phyloP scores from a whole-genome alignment of 1,140 invertebrate species.

The Archegozetes longisetosus region DNA sequence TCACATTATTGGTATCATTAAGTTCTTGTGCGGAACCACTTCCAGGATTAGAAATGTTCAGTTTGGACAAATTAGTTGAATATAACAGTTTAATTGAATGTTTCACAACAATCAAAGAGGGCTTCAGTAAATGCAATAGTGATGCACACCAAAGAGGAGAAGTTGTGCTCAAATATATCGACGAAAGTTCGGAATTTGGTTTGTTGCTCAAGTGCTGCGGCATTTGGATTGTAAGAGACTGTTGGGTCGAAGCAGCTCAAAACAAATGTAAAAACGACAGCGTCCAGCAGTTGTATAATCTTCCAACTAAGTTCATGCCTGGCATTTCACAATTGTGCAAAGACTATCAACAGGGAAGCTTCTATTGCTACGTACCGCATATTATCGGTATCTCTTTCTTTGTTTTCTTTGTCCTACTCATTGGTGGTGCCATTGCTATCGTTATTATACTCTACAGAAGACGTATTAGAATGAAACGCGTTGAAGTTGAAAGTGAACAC shows the following conservation, averaged over 20 bases:
- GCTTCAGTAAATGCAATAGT: background rate
- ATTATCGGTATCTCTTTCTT: background rate
- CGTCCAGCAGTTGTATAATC: background rate
- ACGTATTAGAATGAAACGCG: background rate
- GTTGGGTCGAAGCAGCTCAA: background rate
- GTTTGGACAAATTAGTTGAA: background rate
- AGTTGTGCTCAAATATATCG: background rate
- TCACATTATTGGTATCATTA: too few species aligned
- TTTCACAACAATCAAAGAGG: background rate
- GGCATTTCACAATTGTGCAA: background rate
- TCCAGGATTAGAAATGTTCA: too few species aligned
- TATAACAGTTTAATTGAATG: conserved; percentile 4
- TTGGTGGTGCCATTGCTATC: background rate
- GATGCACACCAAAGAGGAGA: conserved; percentile 4
- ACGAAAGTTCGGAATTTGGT: conserved; percentile 2
- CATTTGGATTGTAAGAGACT: conserved; percentile 7
- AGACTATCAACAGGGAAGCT: background rate
- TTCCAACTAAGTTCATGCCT: conserved; percentile 2
- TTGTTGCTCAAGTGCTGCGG: conserved; percentile 6
- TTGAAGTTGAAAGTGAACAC: background rate
- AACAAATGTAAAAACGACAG: background rate
- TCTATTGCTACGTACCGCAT: background rate
- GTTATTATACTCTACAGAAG: background rate
- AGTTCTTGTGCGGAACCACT: too few species aligned
- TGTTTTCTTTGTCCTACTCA: background rate